These are phyloP conservation scores for Eueremaeus valkanovi DNA, from an alignment of 2,888 invertebrate species.

Conservation along the genomic window DNA sequence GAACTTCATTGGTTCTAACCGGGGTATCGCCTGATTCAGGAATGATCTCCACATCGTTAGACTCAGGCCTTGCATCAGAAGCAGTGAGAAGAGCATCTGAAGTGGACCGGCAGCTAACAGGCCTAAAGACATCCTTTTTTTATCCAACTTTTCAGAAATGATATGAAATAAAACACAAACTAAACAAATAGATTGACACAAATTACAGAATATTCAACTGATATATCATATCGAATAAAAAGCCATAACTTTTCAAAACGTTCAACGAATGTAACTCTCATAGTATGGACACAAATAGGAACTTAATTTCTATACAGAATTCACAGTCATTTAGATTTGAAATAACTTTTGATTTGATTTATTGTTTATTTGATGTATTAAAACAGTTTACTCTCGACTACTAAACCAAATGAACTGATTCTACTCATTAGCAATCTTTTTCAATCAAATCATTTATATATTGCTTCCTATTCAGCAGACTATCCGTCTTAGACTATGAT, in stretches of 20 bases:
- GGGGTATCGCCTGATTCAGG: conserved; percentile 41
- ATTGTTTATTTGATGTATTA: background rate
- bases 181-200: background rate
- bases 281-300: background rate
- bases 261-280: background rate
- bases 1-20: conserved; percentile 6
- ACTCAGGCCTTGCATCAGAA: conserved; percentile 43
- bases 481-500: no score
- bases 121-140: conserved; percentile 34
- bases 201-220: background rate
- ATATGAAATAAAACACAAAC: no score
- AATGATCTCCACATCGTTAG: conserved; percentile 41
- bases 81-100: conserved; percentile 39
- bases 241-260: background rate
- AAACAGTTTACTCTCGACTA: background rate
- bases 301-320: background rate
- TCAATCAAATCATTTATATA: background rate
- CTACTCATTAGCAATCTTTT: background rate
- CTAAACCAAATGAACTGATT: conserved; percentile 1
- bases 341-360: background rate
- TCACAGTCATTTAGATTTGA: background rate
- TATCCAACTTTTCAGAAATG: background rate
- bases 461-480: background rate
- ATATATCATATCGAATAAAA: background rate
- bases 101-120: conserved; percentile 24